Evolutionary conservation across 1,140 invertebrate species (phyloP).

Genomic region (Sinella curviseta): DNA sequence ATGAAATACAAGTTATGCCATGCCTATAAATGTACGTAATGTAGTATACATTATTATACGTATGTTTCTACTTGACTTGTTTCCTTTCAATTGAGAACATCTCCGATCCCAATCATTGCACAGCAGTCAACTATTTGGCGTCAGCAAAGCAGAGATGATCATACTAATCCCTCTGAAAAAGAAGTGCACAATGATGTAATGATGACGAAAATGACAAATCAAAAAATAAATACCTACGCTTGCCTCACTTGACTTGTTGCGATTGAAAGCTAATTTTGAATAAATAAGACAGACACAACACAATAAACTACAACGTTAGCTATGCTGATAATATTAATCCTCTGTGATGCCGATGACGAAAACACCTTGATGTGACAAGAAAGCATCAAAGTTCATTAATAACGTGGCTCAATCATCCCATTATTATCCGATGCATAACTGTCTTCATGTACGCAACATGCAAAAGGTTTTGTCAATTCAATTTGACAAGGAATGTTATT

Average conservation of each 20-base stretch:
- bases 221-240: neutral
- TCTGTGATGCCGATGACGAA: neutral
- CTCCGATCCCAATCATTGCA: too few species aligned
- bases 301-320: too few species aligned
- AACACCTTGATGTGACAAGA: neutral
- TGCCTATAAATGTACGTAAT: too few species aligned
- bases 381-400: neutral
- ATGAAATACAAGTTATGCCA: too few species aligned
- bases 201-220: neutral
- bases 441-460: neutral
- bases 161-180: neutral
- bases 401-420: neutral
- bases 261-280: neutral
- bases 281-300: too few species aligned
- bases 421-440: neutral
- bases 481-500: neutral
- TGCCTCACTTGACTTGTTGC: neutral
- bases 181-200: neutral
- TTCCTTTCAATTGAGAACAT: too few species aligned
- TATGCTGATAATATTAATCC: too few species aligned
- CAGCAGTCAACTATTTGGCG: too few species aligned
- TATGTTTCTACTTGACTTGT: too few species aligned
- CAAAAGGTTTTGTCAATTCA: neutral
- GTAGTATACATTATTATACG: too few species aligned
- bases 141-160: too few species aligned